phyloP scores from a whole-genome alignment of 2,797 vertebrate species.

The Argentina silus region DNA sequence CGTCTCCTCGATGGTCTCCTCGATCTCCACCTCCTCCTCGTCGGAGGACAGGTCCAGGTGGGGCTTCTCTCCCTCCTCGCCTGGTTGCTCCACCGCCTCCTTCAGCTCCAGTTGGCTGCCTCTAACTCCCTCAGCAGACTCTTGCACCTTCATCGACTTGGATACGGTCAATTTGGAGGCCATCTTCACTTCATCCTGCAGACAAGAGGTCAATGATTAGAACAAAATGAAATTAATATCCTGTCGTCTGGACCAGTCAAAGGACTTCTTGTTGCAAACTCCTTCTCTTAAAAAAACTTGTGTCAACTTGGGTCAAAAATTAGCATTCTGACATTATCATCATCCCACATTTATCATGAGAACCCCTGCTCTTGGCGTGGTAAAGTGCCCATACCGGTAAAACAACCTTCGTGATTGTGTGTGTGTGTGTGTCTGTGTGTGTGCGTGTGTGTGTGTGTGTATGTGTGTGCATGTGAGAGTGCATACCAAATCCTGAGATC shows the following conservation, averaged over 20 bases:
- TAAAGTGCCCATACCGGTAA: too few species aligned
- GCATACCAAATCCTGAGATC: slow-evolving; percentile 8
- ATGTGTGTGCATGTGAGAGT: neutral
- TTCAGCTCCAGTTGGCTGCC: slow-evolving; percentile 79
- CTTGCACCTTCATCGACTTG: slow-evolving; percentile 89
- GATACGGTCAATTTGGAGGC: slow-evolving; percentile 89
- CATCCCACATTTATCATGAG: neutral
- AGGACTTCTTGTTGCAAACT: too few species aligned
- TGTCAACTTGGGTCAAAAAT: neutral
- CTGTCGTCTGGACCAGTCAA: neutral
- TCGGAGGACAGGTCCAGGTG: slow-evolving; percentile 91
- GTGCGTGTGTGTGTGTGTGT: slow-evolving; percentile 4
- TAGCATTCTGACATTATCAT: neutral
- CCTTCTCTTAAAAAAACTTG: neutral
- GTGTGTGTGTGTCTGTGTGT: neutral
- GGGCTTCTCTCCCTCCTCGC: slow-evolving; percentile 78
- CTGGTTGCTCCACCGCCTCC: slow-evolving; percentile 70
- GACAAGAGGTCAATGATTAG: slow-evolving; percentile 22
- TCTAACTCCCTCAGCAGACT: slow-evolving; percentile 82
- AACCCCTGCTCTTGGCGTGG: neutral
- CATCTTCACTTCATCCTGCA: slow-evolving; percentile 94
- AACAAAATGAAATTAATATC: neutral
- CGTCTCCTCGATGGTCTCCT: slow-evolving; percentile 89
- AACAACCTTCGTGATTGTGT: slow-evolving; percentile 5
- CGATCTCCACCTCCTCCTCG: slow-evolving; percentile 92